These are phyloP conservation scores for Acanthopagrus latus DNA, from an alignment of 2,797 vertebrate species.

Conservation along the genomic window DNA sequence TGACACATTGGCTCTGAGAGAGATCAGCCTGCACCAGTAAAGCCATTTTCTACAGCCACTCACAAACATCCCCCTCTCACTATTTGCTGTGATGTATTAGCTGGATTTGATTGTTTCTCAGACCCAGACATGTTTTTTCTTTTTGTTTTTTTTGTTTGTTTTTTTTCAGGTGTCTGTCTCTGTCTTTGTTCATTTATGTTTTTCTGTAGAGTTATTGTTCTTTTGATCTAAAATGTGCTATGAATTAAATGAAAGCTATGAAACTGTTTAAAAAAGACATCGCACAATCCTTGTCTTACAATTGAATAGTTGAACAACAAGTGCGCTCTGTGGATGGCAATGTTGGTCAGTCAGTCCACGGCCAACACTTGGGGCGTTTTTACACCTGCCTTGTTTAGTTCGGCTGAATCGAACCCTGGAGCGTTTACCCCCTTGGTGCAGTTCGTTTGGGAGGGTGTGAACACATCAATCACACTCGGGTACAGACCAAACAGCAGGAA, in stretches of 20 bases:
- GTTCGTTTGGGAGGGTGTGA: no score
- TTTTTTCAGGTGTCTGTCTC: background rate
- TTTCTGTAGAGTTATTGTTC: background rate
- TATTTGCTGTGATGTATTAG: conserved; percentile 15
- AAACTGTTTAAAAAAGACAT: background rate
- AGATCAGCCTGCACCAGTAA: conserved; percentile 41
- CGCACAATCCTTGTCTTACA: background rate
- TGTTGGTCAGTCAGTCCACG: no score
- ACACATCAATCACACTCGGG: no score
- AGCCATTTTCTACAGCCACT: conserved; percentile 11
- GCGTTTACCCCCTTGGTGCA: no score
- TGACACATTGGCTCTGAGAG: conserved; percentile 56
- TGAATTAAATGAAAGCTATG: background rate
- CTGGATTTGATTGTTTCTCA: conserved; percentile 12
- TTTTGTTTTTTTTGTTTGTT: background rate
- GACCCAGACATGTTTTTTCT: background rate
- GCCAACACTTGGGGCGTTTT: no score
- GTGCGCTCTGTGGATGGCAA: no score
- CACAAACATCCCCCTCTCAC: conserved; percentile 3
- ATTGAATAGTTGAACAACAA: background rate
- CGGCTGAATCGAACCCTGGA: no score
- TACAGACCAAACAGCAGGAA: no score
- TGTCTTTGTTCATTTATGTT: background rate
- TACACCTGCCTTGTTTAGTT: no score
- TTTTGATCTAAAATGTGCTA: background rate